Evolutionary conservation across 92 coral and sea anemone species (phyloP).

Genomic region (Epizoanthus stellaris): DNA sequence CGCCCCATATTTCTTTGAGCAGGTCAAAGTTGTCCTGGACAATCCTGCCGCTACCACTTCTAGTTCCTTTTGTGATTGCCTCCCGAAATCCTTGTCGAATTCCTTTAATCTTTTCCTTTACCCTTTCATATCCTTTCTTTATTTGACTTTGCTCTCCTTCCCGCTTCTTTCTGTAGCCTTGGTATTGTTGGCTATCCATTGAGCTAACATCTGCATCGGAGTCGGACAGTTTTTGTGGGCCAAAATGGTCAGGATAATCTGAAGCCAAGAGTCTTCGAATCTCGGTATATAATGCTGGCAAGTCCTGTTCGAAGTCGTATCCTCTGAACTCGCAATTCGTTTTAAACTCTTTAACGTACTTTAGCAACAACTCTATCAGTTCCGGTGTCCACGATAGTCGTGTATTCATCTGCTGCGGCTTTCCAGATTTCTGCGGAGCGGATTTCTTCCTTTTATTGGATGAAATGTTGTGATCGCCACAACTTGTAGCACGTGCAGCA

Average conservation of each 20-base stretch:
- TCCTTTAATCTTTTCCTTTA: neutral
- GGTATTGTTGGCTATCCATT: neutral
- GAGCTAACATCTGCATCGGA: neutral
- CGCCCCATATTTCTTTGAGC: neutral
- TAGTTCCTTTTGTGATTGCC: conserved; percentile 1
- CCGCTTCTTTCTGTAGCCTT: neutral
- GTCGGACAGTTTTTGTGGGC: neutral
- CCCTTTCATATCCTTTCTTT: neutral
- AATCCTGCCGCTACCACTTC: conserved; percentile 24
- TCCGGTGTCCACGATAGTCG: too few relatives aligned
- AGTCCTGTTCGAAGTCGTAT: too few relatives aligned
- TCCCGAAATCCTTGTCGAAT: neutral
- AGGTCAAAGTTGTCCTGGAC: conserved; percentile 2
- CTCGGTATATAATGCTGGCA: too few relatives aligned
- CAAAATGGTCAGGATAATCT: neutral
- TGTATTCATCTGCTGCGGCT: too few relatives aligned
- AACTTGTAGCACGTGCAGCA: too few relatives aligned
- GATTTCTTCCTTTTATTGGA: too few relatives aligned
- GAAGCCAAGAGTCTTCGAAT: too few relatives aligned
- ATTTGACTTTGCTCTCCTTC: neutral
- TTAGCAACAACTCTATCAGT: too few relatives aligned
- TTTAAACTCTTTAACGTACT: too few relatives aligned
- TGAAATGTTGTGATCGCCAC: too few relatives aligned
- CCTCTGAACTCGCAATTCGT: too few relatives aligned
- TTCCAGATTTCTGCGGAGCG: too few relatives aligned